These are phyloP conservation scores for Catocala nupta DNA, from an alignment of 2,888 invertebrate species.

Conservation along the genomic window DNA sequence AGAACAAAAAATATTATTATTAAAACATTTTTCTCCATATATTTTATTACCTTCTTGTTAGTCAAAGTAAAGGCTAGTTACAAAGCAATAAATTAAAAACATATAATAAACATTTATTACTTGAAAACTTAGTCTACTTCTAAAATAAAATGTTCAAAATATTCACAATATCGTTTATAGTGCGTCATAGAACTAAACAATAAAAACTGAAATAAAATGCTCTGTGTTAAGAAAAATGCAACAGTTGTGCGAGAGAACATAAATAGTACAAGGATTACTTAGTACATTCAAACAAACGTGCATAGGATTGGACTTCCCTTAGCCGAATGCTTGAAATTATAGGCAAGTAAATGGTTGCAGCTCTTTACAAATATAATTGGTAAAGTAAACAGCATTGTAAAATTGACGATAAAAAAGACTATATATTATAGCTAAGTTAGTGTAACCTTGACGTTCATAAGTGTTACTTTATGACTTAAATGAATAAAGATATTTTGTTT, in stretches of 20 bases:
- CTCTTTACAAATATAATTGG: too few relatives aligned
- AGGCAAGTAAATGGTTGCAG: too few relatives aligned
- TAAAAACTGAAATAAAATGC: constrained; percentile 1
- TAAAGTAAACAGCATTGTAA: too few relatives aligned
- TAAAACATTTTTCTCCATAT: not conserved
- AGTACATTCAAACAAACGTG: too few relatives aligned
- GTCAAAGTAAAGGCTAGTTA: constrained; percentile 24
- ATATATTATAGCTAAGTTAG: too few relatives aligned
- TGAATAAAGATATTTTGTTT: too few relatives aligned
- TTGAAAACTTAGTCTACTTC: constrained; percentile 1
- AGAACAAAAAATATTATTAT: not conserved
- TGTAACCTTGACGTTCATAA: too few relatives aligned
- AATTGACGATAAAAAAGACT: too few relatives aligned
- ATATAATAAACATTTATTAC: constrained; percentile 13
- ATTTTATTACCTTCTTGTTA: constrained; percentile 14
- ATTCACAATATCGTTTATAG: constrained; percentile 3
- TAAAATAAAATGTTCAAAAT: constrained; percentile 2
- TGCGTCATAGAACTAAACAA: not conserved
- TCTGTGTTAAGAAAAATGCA: constrained; percentile 9
- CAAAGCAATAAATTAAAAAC: constrained; percentile 41
- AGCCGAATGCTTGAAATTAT: not conserved
- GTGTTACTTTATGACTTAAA: too few relatives aligned
- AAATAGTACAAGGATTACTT: too few relatives aligned
- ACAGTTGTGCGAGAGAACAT: not conserved
- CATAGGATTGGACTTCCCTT: not conserved